Base-by-base conservation (phyloP, 2,113 vertebrate genomes). In the Brachyhypopomus occidentalis region DNA sequence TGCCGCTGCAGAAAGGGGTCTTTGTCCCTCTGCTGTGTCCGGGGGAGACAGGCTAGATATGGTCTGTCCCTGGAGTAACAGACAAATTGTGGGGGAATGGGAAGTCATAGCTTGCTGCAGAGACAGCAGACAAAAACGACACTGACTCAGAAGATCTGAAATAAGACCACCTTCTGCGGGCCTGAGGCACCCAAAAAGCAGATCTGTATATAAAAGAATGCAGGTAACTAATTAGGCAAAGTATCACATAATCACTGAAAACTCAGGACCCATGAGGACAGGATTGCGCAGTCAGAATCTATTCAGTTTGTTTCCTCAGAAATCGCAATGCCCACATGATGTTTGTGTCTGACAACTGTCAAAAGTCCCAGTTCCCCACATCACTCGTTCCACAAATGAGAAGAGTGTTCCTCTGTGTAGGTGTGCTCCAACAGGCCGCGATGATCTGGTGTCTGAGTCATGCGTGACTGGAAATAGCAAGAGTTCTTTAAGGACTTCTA, bases 21-120 rank as follows among this genome's bases (percentile, higher is more conserved):
- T 90, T 92, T 92, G 91, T 93, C 62, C 23, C 64, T 17, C 75
- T 79, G 70, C 72, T 41, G 58, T 77, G 55, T 74, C 72, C 52
- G 41, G 63, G 9, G 25, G 67, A 78, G 81, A 85, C 81, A 59
- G 79, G 77, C 60, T 23, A 52, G 79, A 77, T 81, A 64, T 81
- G 71, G 73, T 85, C 81, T 77, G 67, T 17, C 23, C 45, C 36
- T 27, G 17, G 66, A 41, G 16, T 22, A 41, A 74, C 38, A 48
- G 75, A 64, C 22, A 79, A 20, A 58, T 34, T 82, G 66, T 78
- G 41, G 63, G 52, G 25, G 62, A 82, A 75, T 6, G 45, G 16
- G 78, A 82, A 75, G 76, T 63, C 82, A 64, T 58, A 81, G 25
- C 72, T 66, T 60, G 62, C 23, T 58, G 48, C 25, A 52, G 34